Conservation (phyloP, 1,140 invertebrate species). For the Pararge aegeria region DNA sequence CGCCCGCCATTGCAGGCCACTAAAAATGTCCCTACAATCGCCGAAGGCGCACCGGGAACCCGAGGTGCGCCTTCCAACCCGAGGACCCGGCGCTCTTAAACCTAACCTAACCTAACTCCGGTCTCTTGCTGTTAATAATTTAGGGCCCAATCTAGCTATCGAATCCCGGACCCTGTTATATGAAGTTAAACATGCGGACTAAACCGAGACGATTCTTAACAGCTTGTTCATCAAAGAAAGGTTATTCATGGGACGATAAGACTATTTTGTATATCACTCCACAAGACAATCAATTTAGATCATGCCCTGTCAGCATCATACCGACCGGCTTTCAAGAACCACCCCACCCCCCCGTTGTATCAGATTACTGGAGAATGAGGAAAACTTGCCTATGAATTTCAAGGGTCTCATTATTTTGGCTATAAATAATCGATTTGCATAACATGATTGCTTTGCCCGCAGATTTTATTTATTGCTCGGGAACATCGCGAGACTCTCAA, state of each 20-base stretch:
- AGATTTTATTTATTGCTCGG: slow-evolving; percentile 8
- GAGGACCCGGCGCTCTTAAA: too few species aligned
- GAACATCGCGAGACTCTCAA: background rate
- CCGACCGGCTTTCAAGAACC: background rate
- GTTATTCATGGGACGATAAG: slow-evolving; percentile 7
- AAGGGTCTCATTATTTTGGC: background rate
- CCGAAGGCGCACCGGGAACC: too few species aligned
- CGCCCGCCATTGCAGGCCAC: too few species aligned
- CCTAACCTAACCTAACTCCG: too few species aligned
- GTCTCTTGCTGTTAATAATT: too few species aligned
- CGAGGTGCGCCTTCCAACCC: too few species aligned
- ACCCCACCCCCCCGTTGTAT: background rate
- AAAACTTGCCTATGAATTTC: background rate
- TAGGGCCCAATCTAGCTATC: too few species aligned
- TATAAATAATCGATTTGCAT: slow-evolving; percentile 6
- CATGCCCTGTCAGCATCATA: background rate
- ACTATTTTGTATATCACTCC: slow-evolving; percentile 3
- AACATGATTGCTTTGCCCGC: slow-evolving; percentile 10
- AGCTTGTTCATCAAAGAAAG: slow-evolving; percentile 1
- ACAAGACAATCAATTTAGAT: slow-evolving; percentile 8
- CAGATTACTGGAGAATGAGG: background rate
- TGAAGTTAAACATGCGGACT: too few species aligned
- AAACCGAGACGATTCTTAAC: background rate
- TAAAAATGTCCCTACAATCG: too few species aligned
- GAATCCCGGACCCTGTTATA: too few species aligned